Base-by-base conservation (phyloP, 2,797 vertebrate genomes). In the Lophius americanus region DNA sequence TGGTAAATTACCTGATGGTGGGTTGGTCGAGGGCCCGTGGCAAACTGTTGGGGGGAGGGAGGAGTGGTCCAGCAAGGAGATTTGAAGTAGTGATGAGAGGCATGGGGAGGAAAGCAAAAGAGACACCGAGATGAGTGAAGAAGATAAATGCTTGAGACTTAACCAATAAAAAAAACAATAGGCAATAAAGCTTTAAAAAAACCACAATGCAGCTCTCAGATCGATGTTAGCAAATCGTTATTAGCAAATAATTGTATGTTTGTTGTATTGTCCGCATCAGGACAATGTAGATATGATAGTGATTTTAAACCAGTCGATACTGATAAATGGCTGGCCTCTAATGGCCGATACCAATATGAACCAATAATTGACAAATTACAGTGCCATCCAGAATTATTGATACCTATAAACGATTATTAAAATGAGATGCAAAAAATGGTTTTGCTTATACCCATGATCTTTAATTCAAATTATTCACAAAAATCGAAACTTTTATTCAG, bases 11-110 rank as follows among this genome's bases (percentile, higher is more conserved):
- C 98, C 98, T 99, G 98, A 93, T 98, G 96, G 94, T 98, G 98
- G 92, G 96, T 95, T 90, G 96, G 96, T 94, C 97, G 96, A 92
- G 98, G 97, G 93, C 96, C 98, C 88, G 97, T 95, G 88, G 96
- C 96, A 95, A 99, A 99, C 97, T 99, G 96, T 83, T 65, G 74
- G 68, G 43, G 79, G 92, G 92, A 91, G 92, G 73, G 69, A 83
- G 82, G 72, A 85, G 78, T 94, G 57, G 85, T 88, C 89, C 90
- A 90, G 85, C 70, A 83, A 84, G 84, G 66, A 86, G 80, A 80
- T 81, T 66, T 86, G 85, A 95, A 95, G 93, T 93, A 95, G 92
- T 92, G 95, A 95, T 92, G 95, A 73, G 66, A 94, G 95, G 93
- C 92, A 86, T 91, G 71, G 64, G 76, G 64, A 68, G 70, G 66